phyloP scores from a whole-genome alignment of 2,797 vertebrate species.

The Dryobates pubescens region DNA sequence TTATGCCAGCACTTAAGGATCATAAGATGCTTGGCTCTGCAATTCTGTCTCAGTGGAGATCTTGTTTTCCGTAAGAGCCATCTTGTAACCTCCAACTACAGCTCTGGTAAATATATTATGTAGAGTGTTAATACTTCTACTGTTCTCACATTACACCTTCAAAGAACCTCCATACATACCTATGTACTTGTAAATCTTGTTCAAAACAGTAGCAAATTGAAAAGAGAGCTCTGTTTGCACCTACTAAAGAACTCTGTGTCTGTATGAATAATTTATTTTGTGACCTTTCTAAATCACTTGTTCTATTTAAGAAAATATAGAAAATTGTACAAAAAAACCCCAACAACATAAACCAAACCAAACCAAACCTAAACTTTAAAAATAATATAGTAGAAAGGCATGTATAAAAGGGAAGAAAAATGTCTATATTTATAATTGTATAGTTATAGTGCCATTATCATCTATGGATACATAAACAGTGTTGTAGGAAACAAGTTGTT shows the following conservation, averaged over 20 bases:
- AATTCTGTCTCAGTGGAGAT: background rate
- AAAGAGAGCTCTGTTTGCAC: background rate
- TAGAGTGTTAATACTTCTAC: background rate
- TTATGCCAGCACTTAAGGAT: background rate
- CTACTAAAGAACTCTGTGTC: background rate
- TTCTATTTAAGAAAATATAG: background rate
- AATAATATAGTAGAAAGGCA: background rate
- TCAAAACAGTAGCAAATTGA: background rate
- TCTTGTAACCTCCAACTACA: background rate
- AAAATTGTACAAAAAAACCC: background rate
- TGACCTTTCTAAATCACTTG: background rate
- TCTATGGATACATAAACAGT: background rate
- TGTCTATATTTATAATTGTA: background rate
- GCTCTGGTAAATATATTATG: background rate
- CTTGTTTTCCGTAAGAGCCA: background rate
- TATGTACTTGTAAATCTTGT: background rate
- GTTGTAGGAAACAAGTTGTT: background rate
- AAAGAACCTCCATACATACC: background rate
- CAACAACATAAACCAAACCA: too few relatives aligned
- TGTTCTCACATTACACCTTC: background rate
- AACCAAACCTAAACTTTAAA: too few relatives aligned
- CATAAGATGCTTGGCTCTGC: background rate
- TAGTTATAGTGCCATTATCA: background rate
- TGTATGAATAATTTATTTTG: background rate
- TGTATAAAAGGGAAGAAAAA: background rate